Evolutionary conservation across 1,140 invertebrate genomes (phyloP).

Genomic region (Teleopsis dalmanni): DNA sequence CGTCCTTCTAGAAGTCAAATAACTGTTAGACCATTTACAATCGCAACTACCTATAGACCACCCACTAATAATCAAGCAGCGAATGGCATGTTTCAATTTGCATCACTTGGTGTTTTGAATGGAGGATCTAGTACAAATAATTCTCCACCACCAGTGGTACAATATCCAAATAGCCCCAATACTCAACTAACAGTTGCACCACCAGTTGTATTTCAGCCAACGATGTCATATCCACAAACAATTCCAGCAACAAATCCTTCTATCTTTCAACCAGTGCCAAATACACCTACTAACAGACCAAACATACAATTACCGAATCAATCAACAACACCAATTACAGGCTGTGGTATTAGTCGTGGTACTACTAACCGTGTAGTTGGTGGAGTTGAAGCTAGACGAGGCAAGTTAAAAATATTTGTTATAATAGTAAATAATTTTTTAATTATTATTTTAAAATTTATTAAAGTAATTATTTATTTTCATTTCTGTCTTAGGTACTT

Average conservation of each 20-base stretch:
- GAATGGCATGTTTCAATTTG: background rate
- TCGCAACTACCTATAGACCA: background rate
- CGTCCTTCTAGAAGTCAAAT: background rate
- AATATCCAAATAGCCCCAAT: background rate
- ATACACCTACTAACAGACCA: background rate
- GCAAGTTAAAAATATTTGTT: conserved; percentile 14
- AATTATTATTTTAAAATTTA: background rate
- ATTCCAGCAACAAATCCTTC: background rate
- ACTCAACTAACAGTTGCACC: background rate
- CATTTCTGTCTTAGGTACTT: conserved; percentile 47
- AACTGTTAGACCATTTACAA: background rate
- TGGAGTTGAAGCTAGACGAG: conserved; percentile 36
- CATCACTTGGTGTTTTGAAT: background rate
- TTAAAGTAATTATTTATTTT: background rate
- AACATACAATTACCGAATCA: too few relatives aligned
- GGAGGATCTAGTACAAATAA: background rate
- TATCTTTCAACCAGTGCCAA: background rate
- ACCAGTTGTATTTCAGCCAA: background rate
- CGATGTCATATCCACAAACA: too few relatives aligned
- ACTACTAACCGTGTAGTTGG: conserved; percentile 43
- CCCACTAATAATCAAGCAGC: background rate
- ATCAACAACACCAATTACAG: background rate
- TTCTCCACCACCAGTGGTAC: background rate
- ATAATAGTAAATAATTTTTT: background rate
- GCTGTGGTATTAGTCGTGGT: conserved; percentile 32